A percentile compares a stretch with the other conserved stretches of the same genome.
Evolutionary conservation across 2,113 vertebrate genomes (phyloP).

Genomic region (Bungarus multicinctus): DNA sequence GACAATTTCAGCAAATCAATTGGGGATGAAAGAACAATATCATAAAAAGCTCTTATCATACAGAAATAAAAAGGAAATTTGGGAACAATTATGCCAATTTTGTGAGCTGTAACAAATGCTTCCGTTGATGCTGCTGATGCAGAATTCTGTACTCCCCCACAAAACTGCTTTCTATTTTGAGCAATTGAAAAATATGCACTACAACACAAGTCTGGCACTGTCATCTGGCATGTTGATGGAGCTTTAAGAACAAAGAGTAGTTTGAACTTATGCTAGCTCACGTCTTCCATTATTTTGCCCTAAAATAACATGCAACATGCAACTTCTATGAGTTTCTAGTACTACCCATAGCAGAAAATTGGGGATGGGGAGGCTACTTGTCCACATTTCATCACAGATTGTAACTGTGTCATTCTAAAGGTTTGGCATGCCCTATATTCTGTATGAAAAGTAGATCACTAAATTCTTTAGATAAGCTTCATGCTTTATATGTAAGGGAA

Average conservation of each 20-base stretch:
- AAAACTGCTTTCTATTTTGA: conserved; percentile 68
- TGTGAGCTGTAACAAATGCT: conserved; percentile 59
- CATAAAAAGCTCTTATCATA: neutral
- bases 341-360: conserved; percentile 10
- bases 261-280: conserved; percentile 24
- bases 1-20: neutral
- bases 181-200: conserved; percentile 54
- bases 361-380: neutral
- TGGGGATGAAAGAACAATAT: neutral
- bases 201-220: conserved; percentile 49
- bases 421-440: neutral
- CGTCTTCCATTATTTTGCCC: conserved; percentile 9
- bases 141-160: conserved; percentile 52
- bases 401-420: neutral
- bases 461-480: neutral
- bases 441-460: neutral
- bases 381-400: neutral
- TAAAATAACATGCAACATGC: conserved; percentile 20
- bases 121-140: conserved; percentile 55
- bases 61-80: conserved; percentile 38
- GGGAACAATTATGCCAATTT: conserved; percentile 48
- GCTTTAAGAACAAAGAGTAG: conserved; percentile 20
- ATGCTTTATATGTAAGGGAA: neutral
- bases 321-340: conserved; percentile 14
- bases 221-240: conserved; percentile 42